A percentile compares a stretch with the other conserved stretches of the same genome.
Conservation (phyloP, 1,140 invertebrate genomes). For the Lepidurus apus region DNA sequence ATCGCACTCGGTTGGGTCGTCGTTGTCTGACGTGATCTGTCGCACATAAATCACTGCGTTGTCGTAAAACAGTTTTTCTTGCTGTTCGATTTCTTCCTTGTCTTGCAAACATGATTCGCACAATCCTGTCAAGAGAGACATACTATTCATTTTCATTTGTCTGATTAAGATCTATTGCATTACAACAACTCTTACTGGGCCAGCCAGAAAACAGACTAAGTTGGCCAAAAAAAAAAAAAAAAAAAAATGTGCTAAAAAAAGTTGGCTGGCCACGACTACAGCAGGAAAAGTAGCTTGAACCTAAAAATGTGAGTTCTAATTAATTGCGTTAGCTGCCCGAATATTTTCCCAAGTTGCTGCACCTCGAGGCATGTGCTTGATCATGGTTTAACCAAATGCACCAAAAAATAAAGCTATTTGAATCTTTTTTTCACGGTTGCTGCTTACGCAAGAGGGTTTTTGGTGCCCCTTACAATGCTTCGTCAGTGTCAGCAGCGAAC, state of each 20-base stretch:
- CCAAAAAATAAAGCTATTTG: too few species aligned
- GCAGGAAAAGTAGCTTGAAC: too few species aligned
- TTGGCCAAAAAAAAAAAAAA: too few species aligned
- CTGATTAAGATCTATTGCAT: not conserved
- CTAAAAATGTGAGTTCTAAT: too few species aligned
- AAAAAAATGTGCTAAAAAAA: not conserved
- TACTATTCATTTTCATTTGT: constrained; percentile 29
- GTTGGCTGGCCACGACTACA: too few species aligned
- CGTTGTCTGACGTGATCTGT: constrained; percentile 38
- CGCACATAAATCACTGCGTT: constrained; percentile 44
- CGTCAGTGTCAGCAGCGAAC: too few species aligned
- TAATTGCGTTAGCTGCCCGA: too few species aligned
- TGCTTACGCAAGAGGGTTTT: too few species aligned
- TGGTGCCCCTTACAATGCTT: too few species aligned
- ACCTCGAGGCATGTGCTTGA: not conserved
- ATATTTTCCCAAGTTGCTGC: not conserved
- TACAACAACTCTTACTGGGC: not conserved
- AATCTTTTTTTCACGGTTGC: too few species aligned
- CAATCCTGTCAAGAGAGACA: constrained; percentile 38
- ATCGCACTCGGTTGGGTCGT: not conserved
- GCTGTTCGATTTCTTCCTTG: constrained; percentile 41
- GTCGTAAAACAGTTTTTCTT: constrained; percentile 42
- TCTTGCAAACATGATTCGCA: constrained; percentile 43
- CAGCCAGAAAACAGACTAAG: not conserved
- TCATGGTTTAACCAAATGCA: not conserved